These are phyloP conservation scores for Noctua comes DNA, from an alignment of 2,888 invertebrate genomes.

Conservation along the genomic window DNA sequence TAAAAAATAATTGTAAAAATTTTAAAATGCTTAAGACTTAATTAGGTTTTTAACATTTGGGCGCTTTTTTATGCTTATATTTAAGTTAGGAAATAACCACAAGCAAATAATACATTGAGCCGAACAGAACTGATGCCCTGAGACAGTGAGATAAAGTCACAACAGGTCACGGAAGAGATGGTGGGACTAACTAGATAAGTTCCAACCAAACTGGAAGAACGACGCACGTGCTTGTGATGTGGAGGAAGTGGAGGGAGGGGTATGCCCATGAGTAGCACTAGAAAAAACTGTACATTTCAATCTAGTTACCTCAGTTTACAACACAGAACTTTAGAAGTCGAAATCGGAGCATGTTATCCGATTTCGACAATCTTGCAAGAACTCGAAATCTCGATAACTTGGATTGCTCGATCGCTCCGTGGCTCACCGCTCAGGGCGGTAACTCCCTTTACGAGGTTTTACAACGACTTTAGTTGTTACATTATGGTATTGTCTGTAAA, in stretches of 20 bases:
- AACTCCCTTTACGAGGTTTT: conserved; percentile 6
- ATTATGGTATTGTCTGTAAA: not conserved
- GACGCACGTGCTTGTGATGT: too few relatives aligned
- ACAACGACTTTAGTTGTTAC: not conserved
- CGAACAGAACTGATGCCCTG: too few relatives aligned
- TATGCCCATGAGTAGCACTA: too few relatives aligned
- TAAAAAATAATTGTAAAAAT: conserved; percentile 67
- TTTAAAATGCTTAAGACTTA: conserved; percentile 12
- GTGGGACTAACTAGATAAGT: too few relatives aligned
- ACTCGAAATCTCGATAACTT: not conserved
- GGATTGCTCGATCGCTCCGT: not conserved
- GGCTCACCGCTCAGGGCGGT: not conserved
- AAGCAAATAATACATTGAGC: too few relatives aligned
- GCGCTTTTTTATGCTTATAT: not conserved
- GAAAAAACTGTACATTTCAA: not conserved
- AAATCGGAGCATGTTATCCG: not conserved
- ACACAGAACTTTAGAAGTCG: not conserved
- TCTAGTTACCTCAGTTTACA: not conserved
- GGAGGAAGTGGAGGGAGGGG: too few relatives aligned
- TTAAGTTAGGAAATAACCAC: not conserved
- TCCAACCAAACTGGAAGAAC: too few relatives aligned
- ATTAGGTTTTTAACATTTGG: conserved; percentile 21
- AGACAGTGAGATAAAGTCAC: too few relatives aligned
- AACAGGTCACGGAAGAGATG: not conserved
- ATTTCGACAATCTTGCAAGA: not conserved